Evolutionary conservation across 2,888 invertebrate genomes (phyloP), one percentile per base, ranked within the genome.

Genomic region (Cheilosia scutellata): DNA sequence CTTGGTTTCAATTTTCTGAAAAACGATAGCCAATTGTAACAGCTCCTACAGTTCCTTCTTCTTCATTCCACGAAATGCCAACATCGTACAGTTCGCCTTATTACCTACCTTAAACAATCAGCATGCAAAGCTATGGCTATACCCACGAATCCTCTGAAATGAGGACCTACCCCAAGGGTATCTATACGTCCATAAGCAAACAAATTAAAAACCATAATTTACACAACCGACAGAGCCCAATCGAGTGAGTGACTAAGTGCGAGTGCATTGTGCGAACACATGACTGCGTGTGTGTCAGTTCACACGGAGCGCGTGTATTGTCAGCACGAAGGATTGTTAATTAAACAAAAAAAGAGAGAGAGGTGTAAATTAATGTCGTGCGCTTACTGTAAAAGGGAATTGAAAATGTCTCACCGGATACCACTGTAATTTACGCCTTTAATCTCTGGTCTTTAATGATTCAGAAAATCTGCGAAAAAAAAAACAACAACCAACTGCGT

Each of bases 181-280:
- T 62, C 29, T 57, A 9, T 42, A 20, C 29, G 29, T 62, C 63
- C 70, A 60, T 20, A 55, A 53, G 70, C 7, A 31, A 33, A 68
- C 70, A 70, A 83, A 75, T 75, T 79, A 70, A 79, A 84, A 84
- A 44, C 25, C 58, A 53, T 75, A 75, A 75, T 71, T 75, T 47
- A 66, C 70, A 79, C 70, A 79, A 71, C 65, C 70, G 63, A 75
- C 75, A 53, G 44, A 51, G 63, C 53, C 68, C 66, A 74, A 66
- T 66, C 62, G 63, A 55, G 37, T 44, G 60, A 42, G 31, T 31
- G 63, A 55, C 70, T 27, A 55, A 70, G 42, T 70, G 51, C 5
- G 25, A 55, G 33, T 58, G 37, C 62, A 53, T 33, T 31, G 42
- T 53, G 25, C 33, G 7, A 37, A 6, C 53, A n/a, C 5, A n/a